Conservation (phyloP, 2,797 vertebrate genomes). For the Echiichthys vipera region DNA sequence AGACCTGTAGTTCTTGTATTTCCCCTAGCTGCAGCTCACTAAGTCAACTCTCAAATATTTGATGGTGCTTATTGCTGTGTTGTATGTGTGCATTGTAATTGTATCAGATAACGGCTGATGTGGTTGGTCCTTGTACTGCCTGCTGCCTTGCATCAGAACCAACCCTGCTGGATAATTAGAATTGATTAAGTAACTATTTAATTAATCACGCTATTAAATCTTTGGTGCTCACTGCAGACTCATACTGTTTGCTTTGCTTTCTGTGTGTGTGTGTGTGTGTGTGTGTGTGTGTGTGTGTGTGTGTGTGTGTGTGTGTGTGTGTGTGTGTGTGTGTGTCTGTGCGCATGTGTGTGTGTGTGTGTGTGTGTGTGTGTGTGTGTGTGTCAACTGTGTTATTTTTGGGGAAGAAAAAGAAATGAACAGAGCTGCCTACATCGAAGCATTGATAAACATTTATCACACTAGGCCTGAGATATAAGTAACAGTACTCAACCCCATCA, state of each 20-base stretch:
- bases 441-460: not conserved
- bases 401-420: conserved; percentile 17
- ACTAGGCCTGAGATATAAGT: not conserved
- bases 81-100: conserved; percentile 65
- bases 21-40: conserved; percentile 23
- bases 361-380: not conserved
- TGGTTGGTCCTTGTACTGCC: conserved; percentile 62
- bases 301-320: not conserved
- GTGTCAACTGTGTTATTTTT: conserved; percentile 11
- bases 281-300: conserved; percentile 13
- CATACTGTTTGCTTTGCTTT: conserved; percentile 43
- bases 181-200: conserved; percentile 92
- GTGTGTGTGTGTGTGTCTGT: not conserved
- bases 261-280: not conserved
- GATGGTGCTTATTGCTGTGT: conserved; percentile 44
- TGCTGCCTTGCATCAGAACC: conserved; percentile 78
- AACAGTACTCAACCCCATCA: not conserved
- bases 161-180: conserved; percentile 87
- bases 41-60: conserved; percentile 11
- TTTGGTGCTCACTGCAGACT: conserved; percentile 83
- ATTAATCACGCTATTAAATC: conserved; percentile 93
- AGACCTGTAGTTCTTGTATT: conserved; percentile 29
- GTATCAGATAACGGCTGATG: conserved; percentile 52
- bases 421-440: conserved; percentile 9
- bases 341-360: too few relatives aligned